Conservation (phyloP, 2,797 vertebrate genomes). For the Arrhamphus sclerolepis region DNA sequence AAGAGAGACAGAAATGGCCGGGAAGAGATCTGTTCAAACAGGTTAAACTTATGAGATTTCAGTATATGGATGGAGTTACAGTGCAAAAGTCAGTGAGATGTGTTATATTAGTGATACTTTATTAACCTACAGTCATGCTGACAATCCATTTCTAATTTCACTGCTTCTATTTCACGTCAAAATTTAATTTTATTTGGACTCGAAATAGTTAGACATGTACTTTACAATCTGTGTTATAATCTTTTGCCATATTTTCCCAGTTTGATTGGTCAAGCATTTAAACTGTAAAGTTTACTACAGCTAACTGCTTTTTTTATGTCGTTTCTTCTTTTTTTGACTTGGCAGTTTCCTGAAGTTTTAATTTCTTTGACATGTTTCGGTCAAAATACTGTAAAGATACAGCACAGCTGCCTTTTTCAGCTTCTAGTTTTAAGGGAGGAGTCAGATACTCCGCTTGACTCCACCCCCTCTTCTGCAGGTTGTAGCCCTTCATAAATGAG, state of each 20-base stretch:
- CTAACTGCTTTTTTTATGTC: no score
- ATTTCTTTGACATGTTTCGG: no score
- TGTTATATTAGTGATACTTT: background rate
- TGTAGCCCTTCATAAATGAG: no score
- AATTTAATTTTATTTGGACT: background rate
- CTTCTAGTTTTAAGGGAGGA: no score
- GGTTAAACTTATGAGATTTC: slow-evolving; percentile 26
- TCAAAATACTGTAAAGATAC: no score
- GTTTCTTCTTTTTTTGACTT: no score
- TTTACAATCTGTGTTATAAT: background rate
- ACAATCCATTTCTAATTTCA: background rate
- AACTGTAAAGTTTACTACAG: no score
- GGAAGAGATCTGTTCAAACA: slow-evolving; percentile 40
- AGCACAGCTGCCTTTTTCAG: no score
- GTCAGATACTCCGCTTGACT: no score
- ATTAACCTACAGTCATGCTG: slow-evolving; percentile 17
- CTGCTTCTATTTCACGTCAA: background rate
- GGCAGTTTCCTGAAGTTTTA: no score
- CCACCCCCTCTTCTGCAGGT: no score
- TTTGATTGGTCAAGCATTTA: background rate
- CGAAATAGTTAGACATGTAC: background rate
- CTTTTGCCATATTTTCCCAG: background rate
- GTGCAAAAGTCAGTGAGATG: background rate
- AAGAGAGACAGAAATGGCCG: slow-evolving; percentile 21
- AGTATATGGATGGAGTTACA: slow-evolving; percentile 33